These are phyloP conservation scores for Zaprionus gabonicus DNA, from an alignment of 1,140 invertebrate genomes.

Conservation along the genomic window DNA sequence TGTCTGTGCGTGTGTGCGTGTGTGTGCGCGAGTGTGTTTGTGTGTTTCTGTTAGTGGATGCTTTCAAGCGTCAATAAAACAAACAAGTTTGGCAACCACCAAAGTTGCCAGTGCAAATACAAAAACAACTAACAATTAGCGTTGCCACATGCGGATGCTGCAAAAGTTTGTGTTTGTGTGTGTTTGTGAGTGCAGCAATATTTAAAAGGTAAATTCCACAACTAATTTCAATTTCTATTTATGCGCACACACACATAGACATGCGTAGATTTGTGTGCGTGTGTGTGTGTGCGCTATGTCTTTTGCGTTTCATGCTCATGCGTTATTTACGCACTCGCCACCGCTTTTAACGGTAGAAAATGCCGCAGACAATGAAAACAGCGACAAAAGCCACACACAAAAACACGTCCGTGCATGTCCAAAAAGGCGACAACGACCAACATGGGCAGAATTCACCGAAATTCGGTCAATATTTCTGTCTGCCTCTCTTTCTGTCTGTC, in stretches of 20 bases:
- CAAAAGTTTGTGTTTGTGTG: conserved; percentile 6
- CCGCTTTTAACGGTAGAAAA: conserved; percentile 37
- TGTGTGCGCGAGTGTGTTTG: conserved; percentile 9
- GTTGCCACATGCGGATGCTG: conserved; percentile 20
- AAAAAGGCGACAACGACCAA: conserved; percentile 38
- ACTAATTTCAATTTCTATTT: conserved; percentile 7
- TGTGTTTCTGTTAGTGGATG: conserved; percentile 32
- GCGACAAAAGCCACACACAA: conserved; percentile 24
- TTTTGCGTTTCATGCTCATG: conserved; percentile 30
- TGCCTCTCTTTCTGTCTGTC: conserved; percentile 25
- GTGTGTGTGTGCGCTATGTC: neutral
- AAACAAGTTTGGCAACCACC: conserved; percentile 61
- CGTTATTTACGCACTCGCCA: conserved; percentile 40
- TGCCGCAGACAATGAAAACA: conserved; percentile 45
- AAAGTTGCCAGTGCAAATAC: conserved; percentile 45
- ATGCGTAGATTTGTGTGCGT: conserved; percentile 1
- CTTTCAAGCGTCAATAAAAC: conserved; percentile 65
- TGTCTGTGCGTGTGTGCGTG: neutral
- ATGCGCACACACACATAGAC: neutral
- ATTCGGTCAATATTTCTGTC: conserved; percentile 77
- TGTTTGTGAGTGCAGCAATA: neutral
- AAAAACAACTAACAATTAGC: conserved; percentile 41
- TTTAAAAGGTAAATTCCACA: conserved; percentile 29
- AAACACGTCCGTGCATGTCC: conserved; percentile 31
- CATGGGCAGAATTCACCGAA: conserved; percentile 57